These are phyloP conservation scores for Calliopsis andreniformis DNA, from an alignment of 1,140 invertebrate species.

Conservation along the genomic window DNA sequence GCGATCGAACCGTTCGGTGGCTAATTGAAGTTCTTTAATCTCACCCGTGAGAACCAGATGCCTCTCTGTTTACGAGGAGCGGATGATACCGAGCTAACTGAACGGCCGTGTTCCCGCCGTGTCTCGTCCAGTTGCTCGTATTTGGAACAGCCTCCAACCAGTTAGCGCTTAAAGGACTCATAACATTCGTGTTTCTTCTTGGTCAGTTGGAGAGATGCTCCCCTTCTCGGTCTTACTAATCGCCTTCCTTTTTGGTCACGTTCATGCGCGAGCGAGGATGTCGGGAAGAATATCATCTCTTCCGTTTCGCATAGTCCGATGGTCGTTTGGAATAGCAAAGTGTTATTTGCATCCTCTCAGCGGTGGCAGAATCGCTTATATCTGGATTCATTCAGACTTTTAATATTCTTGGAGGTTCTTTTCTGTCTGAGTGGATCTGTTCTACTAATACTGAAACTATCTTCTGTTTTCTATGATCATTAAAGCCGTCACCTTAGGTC, in stretches of 20 bases:
- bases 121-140: neutral
- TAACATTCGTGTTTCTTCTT: constrained; percentile 9
- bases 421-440: neutral
- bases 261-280: neutral
- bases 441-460: no score
- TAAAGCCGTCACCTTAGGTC: no score
- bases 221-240: constrained; percentile 25
- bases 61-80: neutral
- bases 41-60: constrained; percentile 26
- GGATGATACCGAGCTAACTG: constrained; percentile 10
- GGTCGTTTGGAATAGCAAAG: neutral
- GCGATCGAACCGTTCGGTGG: constrained; percentile 10
- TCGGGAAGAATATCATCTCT: neutral
- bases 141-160: neutral
- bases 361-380: neutral
- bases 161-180: neutral
- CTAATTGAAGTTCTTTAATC: constrained; percentile 19
- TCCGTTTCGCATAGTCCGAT: constrained; percentile 4
- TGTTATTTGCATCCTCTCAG: no score
- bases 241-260: neutral
- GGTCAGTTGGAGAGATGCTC: neutral
- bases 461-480: no score
- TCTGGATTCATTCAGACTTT: neutral
- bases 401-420: neutral
- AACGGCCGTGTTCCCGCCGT: neutral